Base-by-base conservation (phyloP, 2,113 vertebrate genomes). In the Dicaeum eximium region DNA sequence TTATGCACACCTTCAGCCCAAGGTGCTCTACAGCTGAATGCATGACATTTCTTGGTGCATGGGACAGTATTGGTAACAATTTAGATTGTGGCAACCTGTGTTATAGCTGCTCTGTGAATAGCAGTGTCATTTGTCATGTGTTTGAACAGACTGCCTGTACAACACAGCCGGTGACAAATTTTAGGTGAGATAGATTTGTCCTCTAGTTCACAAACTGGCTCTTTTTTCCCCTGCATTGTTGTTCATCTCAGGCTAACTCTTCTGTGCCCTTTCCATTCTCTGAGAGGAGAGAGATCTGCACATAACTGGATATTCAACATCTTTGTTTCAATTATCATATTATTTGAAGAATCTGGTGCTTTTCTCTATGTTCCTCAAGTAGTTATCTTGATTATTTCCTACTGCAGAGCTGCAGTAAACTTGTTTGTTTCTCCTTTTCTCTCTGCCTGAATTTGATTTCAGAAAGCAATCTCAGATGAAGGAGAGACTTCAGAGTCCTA, bases 381-480 rank as follows among this genome's bases (percentile, higher is more conserved):
- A 70, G 47, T 79, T 88, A 62, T 80, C 92, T 74, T 87, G n/a
- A 87, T 97, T 70, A 95, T 87, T 94, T 91, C 42, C 60, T 93
- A 35, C 80, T 64, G 70, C 65, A 91, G 47, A 60, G 60, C 48
- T 86, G 47, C 48, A 33, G 21, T 70, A 94, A 87, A 93, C 82
- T 81, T 84, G 72, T 92, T 94, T 88, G 54, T 47, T 66, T 57
- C 42, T 93, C 35, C 51, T 69, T 83, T 85, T 83, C 42, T 77
- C 44, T 82, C 82, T 71, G 5, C 24, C 66, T 90, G 56, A 78
- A 86, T 89, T 83, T 95, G 88, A 95, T 82, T 96, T 95, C 69
- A 78, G 74, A 88, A 93, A 95, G 74, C 53, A 91, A 88, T 93
- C 93, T 96, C 73, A 84, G 71, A 80, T 71, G 87, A 92, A 79